Evolutionary conservation across 2,113 vertebrate genomes (phyloP), one percentile per base, ranked within the genome.

Genomic region (Neoarius graeffei): DNA sequence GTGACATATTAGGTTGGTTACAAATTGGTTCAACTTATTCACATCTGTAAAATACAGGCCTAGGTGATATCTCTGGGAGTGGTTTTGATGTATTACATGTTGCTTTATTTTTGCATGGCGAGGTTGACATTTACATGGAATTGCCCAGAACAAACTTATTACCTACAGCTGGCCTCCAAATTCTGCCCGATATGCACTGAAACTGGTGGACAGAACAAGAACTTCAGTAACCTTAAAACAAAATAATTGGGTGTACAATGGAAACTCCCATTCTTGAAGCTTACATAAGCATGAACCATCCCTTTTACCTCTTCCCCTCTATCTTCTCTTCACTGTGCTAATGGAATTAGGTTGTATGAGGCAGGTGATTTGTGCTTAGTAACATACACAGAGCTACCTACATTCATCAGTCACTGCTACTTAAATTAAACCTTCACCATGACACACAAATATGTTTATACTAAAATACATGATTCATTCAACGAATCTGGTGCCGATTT

Each of bases 271-370:
- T 42, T 0, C 35, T 60, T 86, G 54, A 88, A 84, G 85, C 89
- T 88, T 89, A 84, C 69, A 85, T 85, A 86, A 89, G 82, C 62
- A 54, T 69, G 9, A 50, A 14, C 69, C 59, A 30, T 50, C n/a
- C n/a, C 60, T 48, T 73, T 52, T 60, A 42, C 25, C 54, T 50
- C 71, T 64, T 56, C 79, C 77, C 80, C 60, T 42, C 71, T n/a
- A 10, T 81, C 89, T 88, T 77, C 88, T 88, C 85, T 86, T 62
- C 20, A 77, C 87, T 89, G 87, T 89, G 89, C 64, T 82, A 81
- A 79, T 79, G 81, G 89, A 88, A 90, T 89, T 89, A 89, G 30
- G 57, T 77, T 67, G 62, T 56, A 74, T 7, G 56, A 76, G 52
- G 81, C 35, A 69, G 88, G 67, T 79, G 60, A 88, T 85, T 64